These are phyloP conservation scores for Pachliopta kotzebuea DNA, from an alignment of 2,888 invertebrate genomes.

Conservation along the genomic window DNA sequence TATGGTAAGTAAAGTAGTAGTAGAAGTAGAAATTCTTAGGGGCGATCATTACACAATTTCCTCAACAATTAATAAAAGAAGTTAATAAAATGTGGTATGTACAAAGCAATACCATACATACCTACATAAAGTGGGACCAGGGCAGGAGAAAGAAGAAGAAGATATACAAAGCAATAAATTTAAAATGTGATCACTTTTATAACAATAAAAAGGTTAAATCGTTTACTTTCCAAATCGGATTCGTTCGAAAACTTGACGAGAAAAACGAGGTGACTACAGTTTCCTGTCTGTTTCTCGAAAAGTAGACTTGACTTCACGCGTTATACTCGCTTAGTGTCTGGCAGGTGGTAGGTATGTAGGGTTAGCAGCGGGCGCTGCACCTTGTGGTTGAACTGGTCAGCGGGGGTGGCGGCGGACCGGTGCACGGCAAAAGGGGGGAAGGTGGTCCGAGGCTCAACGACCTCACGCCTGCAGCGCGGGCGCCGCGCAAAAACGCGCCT, in stretches of 20 bases:
- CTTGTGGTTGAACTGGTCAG: constrained; percentile 74
- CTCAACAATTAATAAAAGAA: no score
- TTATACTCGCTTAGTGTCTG: constrained; percentile 71
- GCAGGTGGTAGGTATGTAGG: constrained; percentile 77
- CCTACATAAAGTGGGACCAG: no score
- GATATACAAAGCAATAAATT: no score
- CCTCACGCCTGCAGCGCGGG: constrained; percentile 60
- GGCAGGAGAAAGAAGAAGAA: neutral
- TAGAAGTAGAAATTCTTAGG: constrained; percentile 8
- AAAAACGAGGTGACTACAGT: constrained; percentile 26
- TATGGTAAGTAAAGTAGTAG: no score
- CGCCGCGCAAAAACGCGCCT: constrained; percentile 66
- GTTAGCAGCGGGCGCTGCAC: constrained; percentile 71
- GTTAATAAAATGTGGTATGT: no score
- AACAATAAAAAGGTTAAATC: neutral
- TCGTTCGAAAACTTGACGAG: constrained; percentile 8
- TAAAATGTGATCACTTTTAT: neutral
- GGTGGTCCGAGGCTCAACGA: constrained; percentile 62
- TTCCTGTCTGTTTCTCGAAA: constrained; percentile 35
- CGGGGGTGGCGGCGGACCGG: constrained; percentile 44
- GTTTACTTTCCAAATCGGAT: constrained; percentile 12
- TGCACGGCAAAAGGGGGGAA: constrained; percentile 39
- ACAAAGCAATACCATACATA: no score
- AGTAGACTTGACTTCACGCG: constrained; percentile 42
- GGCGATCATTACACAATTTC: neutral